phyloP scores from a whole-genome alignment of 1,140 invertebrate genomes.

The Drosophila bocqueti region DNA sequence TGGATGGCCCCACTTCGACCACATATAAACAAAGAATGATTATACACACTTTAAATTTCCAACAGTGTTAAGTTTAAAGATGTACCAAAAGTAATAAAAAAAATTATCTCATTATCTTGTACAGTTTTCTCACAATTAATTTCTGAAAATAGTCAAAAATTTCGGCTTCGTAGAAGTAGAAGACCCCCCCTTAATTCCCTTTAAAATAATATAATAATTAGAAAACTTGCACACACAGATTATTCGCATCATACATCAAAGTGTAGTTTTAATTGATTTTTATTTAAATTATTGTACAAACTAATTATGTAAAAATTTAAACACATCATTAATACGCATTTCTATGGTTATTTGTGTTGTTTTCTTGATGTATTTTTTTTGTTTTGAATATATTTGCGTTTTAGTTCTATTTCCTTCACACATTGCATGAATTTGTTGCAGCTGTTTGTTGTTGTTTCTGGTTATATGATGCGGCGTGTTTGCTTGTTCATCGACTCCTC shows the following conservation, averaged over 20 bases:
- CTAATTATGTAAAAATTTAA: conserved; percentile 83
- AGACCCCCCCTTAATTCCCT: no score
- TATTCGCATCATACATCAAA: conserved; percentile 49
- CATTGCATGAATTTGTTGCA: conserved; percentile 47
- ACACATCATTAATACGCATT: conserved; percentile 78
- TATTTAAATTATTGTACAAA: conserved; percentile 84
- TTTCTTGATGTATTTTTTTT: conserved; percentile 26
- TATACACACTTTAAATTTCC: no score
- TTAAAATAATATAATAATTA: background rate
- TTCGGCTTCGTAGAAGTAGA: no score
- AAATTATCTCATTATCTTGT: no score
- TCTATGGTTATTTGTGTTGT: conserved; percentile 58
- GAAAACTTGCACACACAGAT: conserved; percentile 2
- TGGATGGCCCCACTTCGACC: no score
- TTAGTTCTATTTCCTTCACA: conserved; percentile 53
- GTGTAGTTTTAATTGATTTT: conserved; percentile 77
- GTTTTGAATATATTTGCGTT: conserved; percentile 44
- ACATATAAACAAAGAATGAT: no score
- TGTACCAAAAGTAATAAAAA: no score
- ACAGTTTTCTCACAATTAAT: no score
- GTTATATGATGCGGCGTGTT: conserved; percentile 34
- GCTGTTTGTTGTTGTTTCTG: conserved; percentile 1
- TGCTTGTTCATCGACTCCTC: conserved; percentile 46
- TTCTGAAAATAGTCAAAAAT: no score
- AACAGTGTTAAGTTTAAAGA: no score